A percentile compares a stretch with the other conserved stretches of the same genome.
Conservation (phyloP, 2,797 vertebrate species). For the Taeniopygia guttata region DNA sequence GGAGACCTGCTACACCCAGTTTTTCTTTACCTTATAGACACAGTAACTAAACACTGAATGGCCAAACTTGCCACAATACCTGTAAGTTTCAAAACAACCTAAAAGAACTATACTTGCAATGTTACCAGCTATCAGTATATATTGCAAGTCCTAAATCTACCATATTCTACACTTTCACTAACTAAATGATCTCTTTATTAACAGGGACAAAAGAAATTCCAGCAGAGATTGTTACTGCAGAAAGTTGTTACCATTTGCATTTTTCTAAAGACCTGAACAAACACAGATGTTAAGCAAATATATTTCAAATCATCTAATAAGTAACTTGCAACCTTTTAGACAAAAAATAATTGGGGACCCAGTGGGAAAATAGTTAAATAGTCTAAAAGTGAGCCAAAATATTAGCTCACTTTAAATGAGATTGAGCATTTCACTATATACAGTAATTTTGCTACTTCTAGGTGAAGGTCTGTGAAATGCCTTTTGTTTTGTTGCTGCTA, state of each 20-base stretch:
- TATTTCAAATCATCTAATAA: background rate
- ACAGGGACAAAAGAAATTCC: background rate
- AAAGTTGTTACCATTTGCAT: background rate
- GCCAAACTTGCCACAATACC: background rate
- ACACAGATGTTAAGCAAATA: background rate
- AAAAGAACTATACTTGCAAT: background rate
- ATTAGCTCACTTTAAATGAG: background rate
- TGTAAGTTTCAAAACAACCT: background rate
- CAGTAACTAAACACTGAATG: background rate
- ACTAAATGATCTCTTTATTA: background rate
- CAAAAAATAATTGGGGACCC: background rate
- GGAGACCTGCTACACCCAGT: background rate
- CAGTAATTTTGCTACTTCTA: background rate
- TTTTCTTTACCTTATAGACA: background rate
- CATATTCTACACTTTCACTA: too few relatives aligned
- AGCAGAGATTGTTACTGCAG: background rate
- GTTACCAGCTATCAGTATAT: background rate
- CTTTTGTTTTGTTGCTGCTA: background rate
- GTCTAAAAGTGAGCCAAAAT: background rate
- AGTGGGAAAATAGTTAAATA: background rate
- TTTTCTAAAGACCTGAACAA: background rate
- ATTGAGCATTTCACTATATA: background rate
- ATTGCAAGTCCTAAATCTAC: background rate
- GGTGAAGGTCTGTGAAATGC: rapidly evolving
- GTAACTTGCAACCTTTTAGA: background rate